phyloP scores from a whole-genome alignment of 64 coral and sea anemone species.

The Trachythela sp. region DNA sequence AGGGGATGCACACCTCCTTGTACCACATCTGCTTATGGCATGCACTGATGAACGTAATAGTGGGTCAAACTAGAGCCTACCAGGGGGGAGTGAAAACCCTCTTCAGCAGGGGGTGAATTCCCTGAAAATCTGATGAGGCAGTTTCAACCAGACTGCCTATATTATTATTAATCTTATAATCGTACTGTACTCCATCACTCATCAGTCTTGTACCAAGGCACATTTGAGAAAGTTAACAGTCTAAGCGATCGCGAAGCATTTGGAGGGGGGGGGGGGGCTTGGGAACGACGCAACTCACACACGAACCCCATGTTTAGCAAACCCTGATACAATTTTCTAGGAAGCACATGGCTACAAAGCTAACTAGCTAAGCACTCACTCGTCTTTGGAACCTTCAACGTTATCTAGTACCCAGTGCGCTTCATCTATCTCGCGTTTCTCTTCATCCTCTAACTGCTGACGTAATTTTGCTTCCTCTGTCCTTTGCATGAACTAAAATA shows the following conservation, averaged over 20 bases:
- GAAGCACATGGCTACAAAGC: background rate
- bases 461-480: constrained; percentile 3
- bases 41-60: too few species aligned
- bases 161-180: background rate
- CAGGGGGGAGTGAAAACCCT: background rate
- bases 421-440: background rate
- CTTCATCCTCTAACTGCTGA: constrained; percentile 2
- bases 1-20: too few species aligned
- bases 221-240: too few species aligned
- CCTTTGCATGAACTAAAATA: constrained; percentile 6
- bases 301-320: too few species aligned
- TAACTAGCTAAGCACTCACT: too few species aligned
- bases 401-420: constrained; percentile 11
- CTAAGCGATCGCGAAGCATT: too few species aligned
- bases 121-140: background rate
- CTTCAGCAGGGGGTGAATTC: background rate
- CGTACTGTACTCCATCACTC: background rate
- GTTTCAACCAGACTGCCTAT: too few species aligned
- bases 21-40: too few species aligned
- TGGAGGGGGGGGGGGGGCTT: too few species aligned
- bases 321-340: background rate
- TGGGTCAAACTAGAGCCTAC: too few species aligned
- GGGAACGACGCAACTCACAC: too few species aligned
- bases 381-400: background rate
- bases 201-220: background rate